Conservation (phyloP, 2,797 vertebrate genomes). For the Argya squamiceps region DNA sequence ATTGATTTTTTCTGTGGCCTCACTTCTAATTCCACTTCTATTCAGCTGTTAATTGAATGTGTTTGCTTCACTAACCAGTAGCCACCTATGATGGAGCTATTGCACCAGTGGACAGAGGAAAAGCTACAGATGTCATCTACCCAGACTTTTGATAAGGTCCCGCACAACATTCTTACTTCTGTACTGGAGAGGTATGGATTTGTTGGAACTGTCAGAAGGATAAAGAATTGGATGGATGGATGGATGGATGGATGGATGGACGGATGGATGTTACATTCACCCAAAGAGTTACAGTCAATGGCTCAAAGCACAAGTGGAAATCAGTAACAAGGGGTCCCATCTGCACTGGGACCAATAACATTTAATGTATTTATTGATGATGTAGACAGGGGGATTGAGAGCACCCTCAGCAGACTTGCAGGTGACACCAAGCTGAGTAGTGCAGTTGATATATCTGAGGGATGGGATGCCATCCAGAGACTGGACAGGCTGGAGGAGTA, state of each 20-base stretch:
- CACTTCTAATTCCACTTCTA: background rate
- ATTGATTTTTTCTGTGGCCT: background rate
- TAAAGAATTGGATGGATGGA: background rate
- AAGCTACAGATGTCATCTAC: background rate
- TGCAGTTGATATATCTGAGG: rapidly evolving
- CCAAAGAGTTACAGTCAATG: background rate
- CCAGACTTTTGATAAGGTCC: background rate
- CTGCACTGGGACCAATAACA: rapidly evolving
- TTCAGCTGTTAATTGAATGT: background rate
- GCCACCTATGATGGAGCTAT: background rate
- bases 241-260: background rate
- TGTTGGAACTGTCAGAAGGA: background rate
- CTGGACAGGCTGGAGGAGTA: background rate
- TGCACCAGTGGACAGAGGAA: background rate
- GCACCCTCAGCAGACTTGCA: background rate
- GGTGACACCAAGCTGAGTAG: background rate
- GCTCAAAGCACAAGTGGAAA: background rate
- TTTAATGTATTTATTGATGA: background rate
- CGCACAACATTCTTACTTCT: background rate
- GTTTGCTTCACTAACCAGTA: background rate
- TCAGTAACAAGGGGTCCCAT: background rate
- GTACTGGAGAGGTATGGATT: background rate
- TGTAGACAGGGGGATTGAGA: background rate
- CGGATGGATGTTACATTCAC: background rate
- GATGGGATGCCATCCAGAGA: background rate